phyloP scores from a whole-genome alignment of 1,140 invertebrate species.

The Drosophila persimilis region DNA sequence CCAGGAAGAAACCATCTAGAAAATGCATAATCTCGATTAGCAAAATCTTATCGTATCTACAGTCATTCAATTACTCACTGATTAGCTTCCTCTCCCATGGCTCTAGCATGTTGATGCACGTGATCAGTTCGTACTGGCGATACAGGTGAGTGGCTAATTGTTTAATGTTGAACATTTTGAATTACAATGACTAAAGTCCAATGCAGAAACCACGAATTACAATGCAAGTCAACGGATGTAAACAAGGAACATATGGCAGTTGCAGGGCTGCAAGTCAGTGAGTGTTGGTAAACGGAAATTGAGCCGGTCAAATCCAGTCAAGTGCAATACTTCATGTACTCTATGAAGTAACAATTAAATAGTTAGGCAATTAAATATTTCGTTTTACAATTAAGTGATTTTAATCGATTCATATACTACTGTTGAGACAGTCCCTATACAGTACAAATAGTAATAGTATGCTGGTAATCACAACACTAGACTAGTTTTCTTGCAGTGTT shows the following conservation, averaged over 20 bases:
- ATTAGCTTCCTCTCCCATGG: constrained; percentile 80
- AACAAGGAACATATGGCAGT: constrained; percentile 32
- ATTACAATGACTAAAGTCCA: constrained; percentile 21
- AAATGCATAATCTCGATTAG: neutral
- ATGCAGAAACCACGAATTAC: neutral
- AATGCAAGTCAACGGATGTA: constrained; percentile 22
- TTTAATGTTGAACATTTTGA: constrained; percentile 68
- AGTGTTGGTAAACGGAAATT: neutral
- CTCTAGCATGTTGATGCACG: constrained; percentile 80
- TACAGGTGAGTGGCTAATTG: constrained; percentile 61
- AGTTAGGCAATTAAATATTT: too few species aligned
- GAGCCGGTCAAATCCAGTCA: neutral
- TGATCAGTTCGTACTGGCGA: constrained; percentile 73
- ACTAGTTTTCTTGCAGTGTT: too few species aligned
- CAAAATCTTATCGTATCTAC: neutral
- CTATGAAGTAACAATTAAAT: too few species aligned
- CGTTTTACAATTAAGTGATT: too few species aligned
- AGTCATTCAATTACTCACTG: constrained; percentile 46
- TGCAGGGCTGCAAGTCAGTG: neutral
- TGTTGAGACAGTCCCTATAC: too few species aligned
- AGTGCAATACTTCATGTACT: too few species aligned
- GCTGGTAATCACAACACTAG: too few species aligned
- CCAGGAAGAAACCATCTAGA: constrained; percentile 70
- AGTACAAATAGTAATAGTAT: too few species aligned
- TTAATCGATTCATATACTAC: neutral